These are phyloP conservation scores for Atrichornis clamosus DNA, from an alignment of 2,113 vertebrate genomes.

Conservation along the genomic window DNA sequence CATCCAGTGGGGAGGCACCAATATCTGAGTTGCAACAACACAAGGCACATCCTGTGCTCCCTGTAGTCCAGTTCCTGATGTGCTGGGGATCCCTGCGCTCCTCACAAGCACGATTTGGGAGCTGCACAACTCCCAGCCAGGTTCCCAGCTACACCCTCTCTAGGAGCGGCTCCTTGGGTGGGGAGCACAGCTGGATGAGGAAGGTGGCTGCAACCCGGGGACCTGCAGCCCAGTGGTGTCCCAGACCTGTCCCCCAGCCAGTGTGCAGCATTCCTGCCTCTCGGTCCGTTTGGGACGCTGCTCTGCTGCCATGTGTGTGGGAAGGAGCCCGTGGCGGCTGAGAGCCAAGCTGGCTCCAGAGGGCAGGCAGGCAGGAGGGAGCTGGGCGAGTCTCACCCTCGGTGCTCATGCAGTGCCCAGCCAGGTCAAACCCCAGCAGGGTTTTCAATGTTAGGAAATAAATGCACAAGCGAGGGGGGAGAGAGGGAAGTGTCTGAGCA, in stretches of 20 bases:
- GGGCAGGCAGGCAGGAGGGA: background rate
- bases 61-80: rapidly evolving
- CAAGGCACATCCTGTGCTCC: background rate
- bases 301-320: background rate
- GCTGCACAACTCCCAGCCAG: background rate
- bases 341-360: background rate
- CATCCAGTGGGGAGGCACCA: background rate
- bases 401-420: rapidly evolving
- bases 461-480: rapidly evolving
- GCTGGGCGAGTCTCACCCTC: background rate
- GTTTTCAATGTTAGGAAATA: background rate
- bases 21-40: background rate
- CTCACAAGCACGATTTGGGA: rapidly evolving
- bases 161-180: rapidly evolving
- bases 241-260: background rate
- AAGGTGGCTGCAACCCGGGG: background rate
- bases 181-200: background rate
- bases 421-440: background rate
- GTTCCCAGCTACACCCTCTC: background rate
- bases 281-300: rapidly evolving
- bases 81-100: rapidly evolving
- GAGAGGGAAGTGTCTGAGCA: background rate
- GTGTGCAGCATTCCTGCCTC: rapidly evolving
- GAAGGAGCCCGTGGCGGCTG: rapidly evolving
- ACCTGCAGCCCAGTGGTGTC: background rate